Conservation (phyloP, 2,113 vertebrate species). For the Typhlomys cinereus region DNA sequence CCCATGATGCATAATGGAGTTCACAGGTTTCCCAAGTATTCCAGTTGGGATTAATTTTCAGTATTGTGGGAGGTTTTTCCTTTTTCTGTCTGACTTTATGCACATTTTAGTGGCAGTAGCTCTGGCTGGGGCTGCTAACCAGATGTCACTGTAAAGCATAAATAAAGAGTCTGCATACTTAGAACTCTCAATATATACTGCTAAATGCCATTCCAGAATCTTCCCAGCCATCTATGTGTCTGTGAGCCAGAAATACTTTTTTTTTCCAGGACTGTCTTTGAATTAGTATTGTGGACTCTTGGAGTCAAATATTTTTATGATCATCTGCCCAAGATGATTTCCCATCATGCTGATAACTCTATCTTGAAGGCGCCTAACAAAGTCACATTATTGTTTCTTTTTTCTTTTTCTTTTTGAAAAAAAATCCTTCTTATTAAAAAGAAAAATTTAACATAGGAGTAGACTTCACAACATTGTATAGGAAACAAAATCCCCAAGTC, state of each 20-base stretch:
- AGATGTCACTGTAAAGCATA: slow-evolving; percentile 58
- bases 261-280: slow-evolving; percentile 9
- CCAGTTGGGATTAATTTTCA: slow-evolving; percentile 38
- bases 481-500: no score
- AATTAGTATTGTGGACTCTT: not conserved
- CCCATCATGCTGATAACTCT: not conserved
- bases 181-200: not conserved
- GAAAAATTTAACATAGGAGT: no score
- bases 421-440: no score
- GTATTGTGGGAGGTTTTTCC: slow-evolving; percentile 34
- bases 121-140: slow-evolving; percentile 39
- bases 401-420: not conserved
- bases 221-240: not conserved
- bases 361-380: not conserved
- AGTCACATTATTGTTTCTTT: not conserved
- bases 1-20: not conserved
- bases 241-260: slow-evolving; percentile 12
- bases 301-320: slow-evolving; percentile 32
- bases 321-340: not conserved
- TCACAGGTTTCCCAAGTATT: slow-evolving; percentile 32
- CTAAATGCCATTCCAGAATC: slow-evolving; percentile 25
- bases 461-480: no score
- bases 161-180: not conserved
- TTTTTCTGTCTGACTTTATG: slow-evolving; percentile 41
- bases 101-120: slow-evolving; percentile 42